phyloP scores from a whole-genome alignment of 1,140 invertebrate genomes.

The Diuraphis noxia region DNA sequence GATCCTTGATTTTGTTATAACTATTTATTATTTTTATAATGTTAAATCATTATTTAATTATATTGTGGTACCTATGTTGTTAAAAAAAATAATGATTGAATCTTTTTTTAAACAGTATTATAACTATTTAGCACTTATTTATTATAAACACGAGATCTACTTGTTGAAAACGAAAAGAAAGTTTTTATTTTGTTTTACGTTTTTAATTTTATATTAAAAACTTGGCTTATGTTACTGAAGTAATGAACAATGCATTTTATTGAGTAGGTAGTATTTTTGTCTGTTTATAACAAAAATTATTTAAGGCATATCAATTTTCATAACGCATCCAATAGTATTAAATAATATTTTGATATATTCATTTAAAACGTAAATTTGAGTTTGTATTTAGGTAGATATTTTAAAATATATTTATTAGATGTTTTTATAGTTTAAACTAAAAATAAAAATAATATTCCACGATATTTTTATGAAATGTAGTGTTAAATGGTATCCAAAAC shows the following conservation, averaged over 20 bases:
- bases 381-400: background rate
- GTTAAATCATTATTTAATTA: no score
- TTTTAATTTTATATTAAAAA: background rate
- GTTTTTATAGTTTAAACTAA: background rate
- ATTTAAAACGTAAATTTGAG: background rate
- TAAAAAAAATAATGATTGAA: background rate
- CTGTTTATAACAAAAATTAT: background rate
- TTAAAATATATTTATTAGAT: background rate
- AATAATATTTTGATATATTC: background rate
- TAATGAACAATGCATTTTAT: background rate
- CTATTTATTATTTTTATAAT: no score
- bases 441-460: no score
- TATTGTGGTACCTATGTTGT: background rate
- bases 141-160: background rate
- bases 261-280: background rate
- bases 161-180: background rate
- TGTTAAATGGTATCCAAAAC: background rate
- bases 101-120: background rate
- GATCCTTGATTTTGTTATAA: no score
- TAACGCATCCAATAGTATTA: background rate
- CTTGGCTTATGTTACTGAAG: background rate
- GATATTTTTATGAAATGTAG: background rate
- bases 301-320: background rate
- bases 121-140: background rate
- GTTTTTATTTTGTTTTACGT: background rate